Evolutionary conservation across 1,140 invertebrate genomes (phyloP), one percentile per base, ranked within the genome.

Genomic region (Atta cephalotes): DNA sequence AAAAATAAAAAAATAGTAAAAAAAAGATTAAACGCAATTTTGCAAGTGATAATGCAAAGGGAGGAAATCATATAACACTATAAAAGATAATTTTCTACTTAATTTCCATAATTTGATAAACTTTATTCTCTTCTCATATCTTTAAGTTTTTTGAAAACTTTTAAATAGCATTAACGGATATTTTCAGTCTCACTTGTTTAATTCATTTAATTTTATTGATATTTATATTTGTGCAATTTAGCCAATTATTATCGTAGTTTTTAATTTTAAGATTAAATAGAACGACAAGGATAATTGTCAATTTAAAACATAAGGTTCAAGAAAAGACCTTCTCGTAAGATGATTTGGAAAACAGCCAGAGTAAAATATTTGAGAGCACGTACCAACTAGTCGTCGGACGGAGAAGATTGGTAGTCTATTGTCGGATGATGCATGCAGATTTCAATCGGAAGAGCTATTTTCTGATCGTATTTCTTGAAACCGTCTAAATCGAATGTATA

Each of bases 371-470:
- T 74, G 66, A 72, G 56, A 28, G 53, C 35, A 31, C 53, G 80
- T 78, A 74, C 39, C 49, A 60, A 82, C 63, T 31, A 71, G 16
- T 85, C 66, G 28, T 79, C 39, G 60, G 31, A 68, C 21, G 21
- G 28, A 35, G 72, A 77, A 63, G 80, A 90, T 90, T 90, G 89
- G 63, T 58, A 85, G 80, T 60, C 80, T 28, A 76, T 90, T 90
- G 89, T 90, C 62, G 39, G 58, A 74, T 71, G 49, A 85, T 86
- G 80, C 80, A 89, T 76, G 85, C 68, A 79, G 53, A 80, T 78
- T 88, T 88, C 76, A 81, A 90, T 88, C 74, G 76, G 58, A 81
- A 90, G 85, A 90, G 65, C 77, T 90, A 90, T 90, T 90, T 90
- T 71, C 80, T 70, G 58, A 81, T 85, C 70, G 68, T 87, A 90